phyloP scores from a whole-genome alignment of 2,113 vertebrate species.

The Sarotherodon lohbergeri region DNA sequence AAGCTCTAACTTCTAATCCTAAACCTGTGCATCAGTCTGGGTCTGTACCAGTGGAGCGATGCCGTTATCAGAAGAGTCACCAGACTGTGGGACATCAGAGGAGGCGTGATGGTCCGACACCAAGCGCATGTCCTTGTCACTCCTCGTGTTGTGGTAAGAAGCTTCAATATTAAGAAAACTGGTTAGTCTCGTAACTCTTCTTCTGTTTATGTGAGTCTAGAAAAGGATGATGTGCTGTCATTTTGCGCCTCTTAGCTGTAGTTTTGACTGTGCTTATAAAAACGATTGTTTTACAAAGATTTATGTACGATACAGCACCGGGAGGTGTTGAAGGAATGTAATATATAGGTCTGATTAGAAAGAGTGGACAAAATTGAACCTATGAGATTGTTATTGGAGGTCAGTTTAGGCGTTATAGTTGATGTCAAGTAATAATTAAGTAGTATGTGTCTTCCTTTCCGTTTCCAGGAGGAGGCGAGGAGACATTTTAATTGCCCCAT shows the following conservation, averaged over 20 bases:
- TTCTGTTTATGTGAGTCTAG: neutral
- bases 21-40: conserved; percentile 73
- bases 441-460: conserved; percentile 32
- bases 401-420: neutral
- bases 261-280: neutral
- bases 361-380: neutral
- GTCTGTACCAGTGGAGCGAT: conserved; percentile 95
- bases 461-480: conserved; percentile 83
- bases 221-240: neutral
- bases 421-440: neutral
- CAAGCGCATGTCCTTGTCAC: conserved; percentile 87
- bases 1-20: neutral
- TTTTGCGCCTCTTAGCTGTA: neutral
- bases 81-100: conserved; percentile 84
- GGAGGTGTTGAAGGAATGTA: neutral
- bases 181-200: neutral
- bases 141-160: conserved; percentile 86
- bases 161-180: neutral
- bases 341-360: neutral
- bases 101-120: conserved; percentile 80
- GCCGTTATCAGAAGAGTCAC: conserved; percentile 80
- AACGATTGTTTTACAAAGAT: neutral
- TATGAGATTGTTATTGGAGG: neutral
- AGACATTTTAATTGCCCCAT: conserved; percentile 88
- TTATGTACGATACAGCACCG: neutral